phyloP scores from a whole-genome alignment of 2,797 vertebrate genomes.

The Tinamus major region DNA sequence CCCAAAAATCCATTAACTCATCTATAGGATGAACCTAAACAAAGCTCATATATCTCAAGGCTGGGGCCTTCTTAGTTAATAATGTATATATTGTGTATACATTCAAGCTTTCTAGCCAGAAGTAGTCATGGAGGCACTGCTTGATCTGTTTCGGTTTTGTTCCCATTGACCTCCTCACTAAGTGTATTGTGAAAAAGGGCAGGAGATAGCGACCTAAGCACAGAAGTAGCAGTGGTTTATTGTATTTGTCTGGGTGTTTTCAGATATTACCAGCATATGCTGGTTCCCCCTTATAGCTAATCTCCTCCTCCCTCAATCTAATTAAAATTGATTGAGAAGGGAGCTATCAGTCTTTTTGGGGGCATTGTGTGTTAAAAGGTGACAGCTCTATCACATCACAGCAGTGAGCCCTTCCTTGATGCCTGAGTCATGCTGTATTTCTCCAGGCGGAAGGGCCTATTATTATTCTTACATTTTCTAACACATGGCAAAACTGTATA shows the following conservation, averaged over 20 bases:
- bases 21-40: background rate
- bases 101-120: background rate
- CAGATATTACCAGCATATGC: background rate
- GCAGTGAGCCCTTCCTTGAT: background rate
- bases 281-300: background rate
- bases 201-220: background rate
- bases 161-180: background rate
- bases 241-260: background rate
- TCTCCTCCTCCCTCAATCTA: background rate
- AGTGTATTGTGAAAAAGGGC: background rate
- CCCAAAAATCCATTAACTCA: slow-evolving; percentile 12
- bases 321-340: slow-evolving; percentile 34
- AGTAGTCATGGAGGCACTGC: background rate
- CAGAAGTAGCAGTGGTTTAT: background rate
- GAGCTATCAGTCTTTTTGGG: background rate
- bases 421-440: background rate
- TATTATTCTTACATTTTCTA: background rate
- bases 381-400: slow-evolving; percentile 1
- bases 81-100: background rate
- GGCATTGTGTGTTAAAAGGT: background rate
- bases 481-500: background rate
- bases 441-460: background rate
- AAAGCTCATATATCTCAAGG: slow-evolving; percentile 4
- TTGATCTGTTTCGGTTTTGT: background rate
- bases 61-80: background rate